These are phyloP conservation scores for Spilarctia lutea DNA, from an alignment of 2,888 invertebrate genomes.

Conservation along the genomic window DNA sequence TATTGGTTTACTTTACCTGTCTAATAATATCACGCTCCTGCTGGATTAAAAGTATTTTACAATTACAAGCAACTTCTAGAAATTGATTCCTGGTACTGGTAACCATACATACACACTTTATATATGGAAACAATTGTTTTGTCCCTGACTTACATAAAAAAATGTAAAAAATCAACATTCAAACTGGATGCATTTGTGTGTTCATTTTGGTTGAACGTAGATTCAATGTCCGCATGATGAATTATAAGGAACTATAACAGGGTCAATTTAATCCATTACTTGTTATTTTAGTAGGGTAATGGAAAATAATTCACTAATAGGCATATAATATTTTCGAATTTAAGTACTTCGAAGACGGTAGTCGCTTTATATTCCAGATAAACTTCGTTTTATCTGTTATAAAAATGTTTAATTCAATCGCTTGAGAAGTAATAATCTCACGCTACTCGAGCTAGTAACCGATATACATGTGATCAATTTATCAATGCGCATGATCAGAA, in stretches of 20 bases:
- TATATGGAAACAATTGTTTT: not conserved
- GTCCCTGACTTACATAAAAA: not conserved
- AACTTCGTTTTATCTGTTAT: not conserved
- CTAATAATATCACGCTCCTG: no score
- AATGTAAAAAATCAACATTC: not conserved
- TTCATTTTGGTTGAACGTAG: not conserved
- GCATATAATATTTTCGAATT: no score
- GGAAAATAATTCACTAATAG: no score
- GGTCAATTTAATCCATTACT: not conserved
- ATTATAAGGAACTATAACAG: not conserved
- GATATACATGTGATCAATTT: constrained; percentile 78
- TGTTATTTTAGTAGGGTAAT: no score
- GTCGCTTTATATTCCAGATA: no score
- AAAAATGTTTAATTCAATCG: constrained; percentile 43
- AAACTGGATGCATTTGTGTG: not conserved
- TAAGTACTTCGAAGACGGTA: not conserved
- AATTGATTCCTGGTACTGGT: no score
- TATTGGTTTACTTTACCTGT: no score
- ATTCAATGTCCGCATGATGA: not conserved
- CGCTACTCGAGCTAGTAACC: constrained; percentile 71
- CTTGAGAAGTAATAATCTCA: constrained; percentile 61
- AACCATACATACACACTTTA: no score
- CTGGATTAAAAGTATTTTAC: no score
- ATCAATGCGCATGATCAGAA: constrained; percentile 79
- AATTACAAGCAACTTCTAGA: no score